Conservation (phyloP, 1,140 invertebrate genomes). For the Zophobas atratus region DNA sequence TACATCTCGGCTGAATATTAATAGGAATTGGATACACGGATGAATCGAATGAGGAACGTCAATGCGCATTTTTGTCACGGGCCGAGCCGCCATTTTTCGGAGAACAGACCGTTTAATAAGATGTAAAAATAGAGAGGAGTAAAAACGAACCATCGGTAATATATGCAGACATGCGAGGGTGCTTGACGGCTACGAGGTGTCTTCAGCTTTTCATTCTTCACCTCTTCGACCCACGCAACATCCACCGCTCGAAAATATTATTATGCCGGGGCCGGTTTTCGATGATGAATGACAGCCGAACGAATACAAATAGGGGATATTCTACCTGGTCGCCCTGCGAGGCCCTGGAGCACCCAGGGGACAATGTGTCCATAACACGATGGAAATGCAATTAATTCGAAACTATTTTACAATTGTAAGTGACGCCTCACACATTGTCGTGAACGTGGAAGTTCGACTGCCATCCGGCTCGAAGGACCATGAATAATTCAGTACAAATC, state of each 20-base stretch:
- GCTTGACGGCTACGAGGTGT: conserved; percentile 6
- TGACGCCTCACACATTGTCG: too few relatives aligned
- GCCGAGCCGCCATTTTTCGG: not conserved
- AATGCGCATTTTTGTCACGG: conserved; percentile 1
- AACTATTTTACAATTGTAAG: too few relatives aligned
- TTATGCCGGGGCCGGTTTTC: not conserved
- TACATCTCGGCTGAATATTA: not conserved
- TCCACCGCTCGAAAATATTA: conserved; percentile 4
- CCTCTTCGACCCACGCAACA: conserved; percentile 4
- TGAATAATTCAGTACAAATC: too few relatives aligned
- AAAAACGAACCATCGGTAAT: not conserved
- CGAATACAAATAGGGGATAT: too few relatives aligned
- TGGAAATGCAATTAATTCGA: too few relatives aligned
- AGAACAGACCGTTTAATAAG: not conserved
- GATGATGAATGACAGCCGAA: not conserved
- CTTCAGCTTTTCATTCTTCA: conserved; percentile 16
- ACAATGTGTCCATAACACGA: too few relatives aligned
- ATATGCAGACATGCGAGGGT: conserved; percentile 16
- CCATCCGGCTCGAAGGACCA: too few relatives aligned
- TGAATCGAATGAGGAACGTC: not conserved
- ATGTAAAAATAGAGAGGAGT: not conserved
- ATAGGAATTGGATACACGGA: not conserved
- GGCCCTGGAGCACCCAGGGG: too few relatives aligned
- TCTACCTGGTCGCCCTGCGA: not conserved
- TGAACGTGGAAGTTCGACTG: too few relatives aligned